Evolutionary conservation across 2,113 vertebrate species (phyloP).

Genomic region (Nycticebus coucang): DNA sequence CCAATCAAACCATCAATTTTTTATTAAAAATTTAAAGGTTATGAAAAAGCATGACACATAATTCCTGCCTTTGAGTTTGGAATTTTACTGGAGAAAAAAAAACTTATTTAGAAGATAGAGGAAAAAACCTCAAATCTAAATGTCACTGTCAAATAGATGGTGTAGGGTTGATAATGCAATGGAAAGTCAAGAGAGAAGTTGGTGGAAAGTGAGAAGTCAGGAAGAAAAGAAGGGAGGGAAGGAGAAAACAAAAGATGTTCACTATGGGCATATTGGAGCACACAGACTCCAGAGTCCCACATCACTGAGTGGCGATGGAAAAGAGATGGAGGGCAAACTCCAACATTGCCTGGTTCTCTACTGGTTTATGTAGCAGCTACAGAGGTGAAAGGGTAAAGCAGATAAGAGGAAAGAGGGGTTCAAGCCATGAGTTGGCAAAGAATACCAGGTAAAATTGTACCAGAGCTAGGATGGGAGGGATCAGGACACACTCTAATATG

Average conservation of each 20-base stretch:
- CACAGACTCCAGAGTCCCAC: not conserved
- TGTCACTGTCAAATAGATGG: not conserved
- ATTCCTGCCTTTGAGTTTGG: not conserved
- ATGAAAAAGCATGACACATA: not conserved
- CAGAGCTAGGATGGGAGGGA: not conserved
- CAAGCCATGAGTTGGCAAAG: not conserved
- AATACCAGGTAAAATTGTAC: not conserved
- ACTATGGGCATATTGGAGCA: not conserved
- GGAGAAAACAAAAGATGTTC: not conserved
- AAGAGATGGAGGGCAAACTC: not conserved
- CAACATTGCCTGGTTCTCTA: not conserved
- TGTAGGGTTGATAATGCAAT: not conserved
- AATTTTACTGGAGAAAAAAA: conserved; percentile 12
- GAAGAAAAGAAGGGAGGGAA: not conserved
- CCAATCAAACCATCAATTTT: not conserved
- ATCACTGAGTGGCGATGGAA: not conserved
- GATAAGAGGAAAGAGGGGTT: not conserved
- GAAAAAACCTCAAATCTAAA: not conserved
- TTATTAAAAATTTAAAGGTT: conserved; percentile 1
- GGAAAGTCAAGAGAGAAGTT: not conserved
- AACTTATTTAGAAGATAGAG: not conserved
- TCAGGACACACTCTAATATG: not conserved
- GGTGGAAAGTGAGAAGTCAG: not conserved
- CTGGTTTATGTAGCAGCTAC: not conserved
- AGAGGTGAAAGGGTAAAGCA: not conserved